phyloP scores from a whole-genome alignment of 2,113 vertebrate species.

The Grallaria varia region DNA sequence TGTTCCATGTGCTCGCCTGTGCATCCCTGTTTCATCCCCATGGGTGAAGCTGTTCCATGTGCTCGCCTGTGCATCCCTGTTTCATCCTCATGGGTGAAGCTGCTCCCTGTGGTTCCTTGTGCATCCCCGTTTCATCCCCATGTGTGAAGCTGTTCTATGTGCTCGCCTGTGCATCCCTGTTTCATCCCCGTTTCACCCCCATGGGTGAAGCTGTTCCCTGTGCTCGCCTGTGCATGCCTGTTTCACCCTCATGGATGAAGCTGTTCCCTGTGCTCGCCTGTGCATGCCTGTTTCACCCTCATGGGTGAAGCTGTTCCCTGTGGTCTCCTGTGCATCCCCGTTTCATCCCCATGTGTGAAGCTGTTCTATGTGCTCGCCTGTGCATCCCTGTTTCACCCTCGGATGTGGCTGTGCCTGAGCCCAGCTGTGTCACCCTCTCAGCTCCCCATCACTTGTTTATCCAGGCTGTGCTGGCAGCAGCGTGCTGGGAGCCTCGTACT shows the following conservation, averaged over 20 bases:
- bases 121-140: no score
- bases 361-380: not conserved
- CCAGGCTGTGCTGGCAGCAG: not conserved
- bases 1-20: no score
- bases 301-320: not conserved
- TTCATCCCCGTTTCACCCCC: no score
- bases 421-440: not conserved
- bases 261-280: not conserved
- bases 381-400: not conserved
- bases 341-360: not conserved
- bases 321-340: no score
- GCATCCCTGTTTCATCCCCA: not conserved
- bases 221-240: no score
- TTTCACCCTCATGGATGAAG: not conserved
- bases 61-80: not conserved
- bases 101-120: no score
- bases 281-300: no score
- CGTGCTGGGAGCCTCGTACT: not conserved
- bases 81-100: no score
- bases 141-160: no score
- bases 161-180: no score
- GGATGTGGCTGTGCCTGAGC: not conserved
- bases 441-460: not conserved
- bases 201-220: not conserved
- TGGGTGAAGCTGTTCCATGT: no score